phyloP scores from a whole-genome alignment of 2,113 vertebrate species.

The Corythaeola cristata region DNA sequence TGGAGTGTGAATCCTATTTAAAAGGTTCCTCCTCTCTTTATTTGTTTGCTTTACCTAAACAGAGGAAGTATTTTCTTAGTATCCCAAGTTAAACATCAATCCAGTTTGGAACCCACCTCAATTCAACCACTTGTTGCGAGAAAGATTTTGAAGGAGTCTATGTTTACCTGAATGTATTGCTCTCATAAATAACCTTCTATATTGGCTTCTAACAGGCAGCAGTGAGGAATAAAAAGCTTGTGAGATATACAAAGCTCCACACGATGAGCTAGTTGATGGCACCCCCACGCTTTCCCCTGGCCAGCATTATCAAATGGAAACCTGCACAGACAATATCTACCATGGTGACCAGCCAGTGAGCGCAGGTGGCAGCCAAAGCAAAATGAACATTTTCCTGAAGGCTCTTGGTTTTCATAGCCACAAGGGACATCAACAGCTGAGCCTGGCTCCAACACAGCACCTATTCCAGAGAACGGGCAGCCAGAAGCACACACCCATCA shows the following conservation, averaged over 20 bases:
- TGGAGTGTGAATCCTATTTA: constrained; percentile 1
- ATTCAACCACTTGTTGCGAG: background rate
- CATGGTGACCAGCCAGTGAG: background rate
- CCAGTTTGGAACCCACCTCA: constrained; percentile 21
- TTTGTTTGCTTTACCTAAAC: constrained; percentile 54
- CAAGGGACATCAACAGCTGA: background rate
- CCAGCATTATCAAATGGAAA: background rate
- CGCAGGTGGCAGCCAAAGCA: background rate
- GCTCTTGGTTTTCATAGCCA: background rate
- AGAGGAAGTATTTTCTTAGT: constrained; percentile 60
- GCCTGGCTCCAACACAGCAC: background rate
- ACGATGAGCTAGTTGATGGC: background rate
- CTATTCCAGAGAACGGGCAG: background rate
- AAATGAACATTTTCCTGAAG: background rate
- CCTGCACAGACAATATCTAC: background rate
- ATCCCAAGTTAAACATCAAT: constrained; percentile 58
- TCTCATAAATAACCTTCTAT: background rate
- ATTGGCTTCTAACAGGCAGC: background rate
- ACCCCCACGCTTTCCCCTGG: fast-evolving
- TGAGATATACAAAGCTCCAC: background rate
- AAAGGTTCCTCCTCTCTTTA: background rate
- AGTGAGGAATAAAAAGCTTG: background rate
- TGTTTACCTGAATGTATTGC: background rate
- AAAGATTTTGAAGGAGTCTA: background rate
- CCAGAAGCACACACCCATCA: background rate